Base-by-base conservation (phyloP, 2,113 vertebrate genomes). In the Austrofundulus limnaeus region DNA sequence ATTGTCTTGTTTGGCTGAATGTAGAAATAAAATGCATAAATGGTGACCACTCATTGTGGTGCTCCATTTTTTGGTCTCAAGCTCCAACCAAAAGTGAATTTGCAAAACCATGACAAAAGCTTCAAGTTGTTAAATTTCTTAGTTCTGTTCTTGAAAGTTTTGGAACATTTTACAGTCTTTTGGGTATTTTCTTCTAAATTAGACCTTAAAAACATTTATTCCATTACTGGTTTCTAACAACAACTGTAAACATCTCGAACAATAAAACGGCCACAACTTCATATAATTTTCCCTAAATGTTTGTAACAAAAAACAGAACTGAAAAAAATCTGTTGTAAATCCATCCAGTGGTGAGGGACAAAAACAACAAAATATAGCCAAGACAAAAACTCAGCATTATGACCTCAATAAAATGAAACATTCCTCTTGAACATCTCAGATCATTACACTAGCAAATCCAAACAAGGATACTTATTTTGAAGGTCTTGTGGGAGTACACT, bases 381-480 rank as follows among this genome's bases (percentile, higher is more conserved):
- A 55, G 9, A 17, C 21, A 24, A 11, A 12, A 24, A 9, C 5
- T 9, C 31, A 17, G 2, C 3, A 17, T 11, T 16, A 2, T 25
- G 16, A 6, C 9, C 13, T 14, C 6, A 8, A 42, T 3, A 13
- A 58, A 61, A 12, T 21, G 28, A 11, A 28, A 37, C 25, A 21
- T 25, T 3, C 0, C 23, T 4, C 50, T 14, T 59, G 13, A 25
- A 41, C 12, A 49, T 16, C 13, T 17, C 45, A 21, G 15, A 38
- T 1, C 28, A 38, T 19, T 8, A 31, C 38, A 21, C 25, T 48
- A 48, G 48, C 13, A 47, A 10, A 41, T 57, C 34, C 49, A 56
- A 3, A 63, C n/a, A 50, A 63, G 37, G 7, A 23, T 50, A 14
- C 47, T 37, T 10, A 3, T 24, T 64, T 64, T 58, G 25, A 42